Percentiles rank a stretch among this genome's conserved stretches.
Evolutionary conservation across 1,140 invertebrate species (phyloP).

Genomic region (Heterodera schachtii): DNA sequence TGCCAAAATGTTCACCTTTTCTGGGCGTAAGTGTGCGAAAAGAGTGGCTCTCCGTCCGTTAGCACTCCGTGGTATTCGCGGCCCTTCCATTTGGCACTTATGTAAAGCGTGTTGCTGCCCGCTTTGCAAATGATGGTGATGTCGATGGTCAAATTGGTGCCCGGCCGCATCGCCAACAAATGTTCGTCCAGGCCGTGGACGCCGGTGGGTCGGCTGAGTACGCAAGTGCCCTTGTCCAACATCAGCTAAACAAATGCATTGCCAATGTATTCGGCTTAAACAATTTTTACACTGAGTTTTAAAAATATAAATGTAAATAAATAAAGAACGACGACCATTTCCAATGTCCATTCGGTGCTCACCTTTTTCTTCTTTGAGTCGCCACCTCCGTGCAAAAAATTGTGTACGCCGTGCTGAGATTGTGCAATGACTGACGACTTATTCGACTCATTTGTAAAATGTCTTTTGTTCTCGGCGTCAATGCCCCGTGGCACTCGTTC

Average conservation of each 20-base stretch:
- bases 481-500: neutral
- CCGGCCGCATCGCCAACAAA: slow-evolving; percentile 32
- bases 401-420: slow-evolving; percentile 13
- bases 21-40: slow-evolving; percentile 38
- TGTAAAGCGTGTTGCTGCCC: slow-evolving; percentile 44
- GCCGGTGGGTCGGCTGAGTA: slow-evolving; percentile 10
- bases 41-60: slow-evolving; percentile 41
- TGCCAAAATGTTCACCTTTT: slow-evolving; percentile 29
- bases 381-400: slow-evolving; percentile 11
- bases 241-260: slow-evolving; percentile 6
- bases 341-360: neutral
- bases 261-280: neutral
- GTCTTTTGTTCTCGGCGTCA: slow-evolving; percentile 1
- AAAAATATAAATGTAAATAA: neutral
- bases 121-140: slow-evolving; percentile 43
- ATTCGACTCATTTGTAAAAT: neutral
- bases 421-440: neutral
- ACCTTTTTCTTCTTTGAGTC: slow-evolving; percentile 8
- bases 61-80: slow-evolving; percentile 42
- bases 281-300: neutral
- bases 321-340: neutral
- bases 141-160: slow-evolving; percentile 38
- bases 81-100: slow-evolving; percentile 45
- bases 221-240: slow-evolving; percentile 27
- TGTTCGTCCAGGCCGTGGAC: slow-evolving; percentile 27